Evolutionary conservation across 2,113 vertebrate genomes (phyloP), one percentile per base, ranked within the genome.

Genomic region (Odocoileus virginianus): DNA sequence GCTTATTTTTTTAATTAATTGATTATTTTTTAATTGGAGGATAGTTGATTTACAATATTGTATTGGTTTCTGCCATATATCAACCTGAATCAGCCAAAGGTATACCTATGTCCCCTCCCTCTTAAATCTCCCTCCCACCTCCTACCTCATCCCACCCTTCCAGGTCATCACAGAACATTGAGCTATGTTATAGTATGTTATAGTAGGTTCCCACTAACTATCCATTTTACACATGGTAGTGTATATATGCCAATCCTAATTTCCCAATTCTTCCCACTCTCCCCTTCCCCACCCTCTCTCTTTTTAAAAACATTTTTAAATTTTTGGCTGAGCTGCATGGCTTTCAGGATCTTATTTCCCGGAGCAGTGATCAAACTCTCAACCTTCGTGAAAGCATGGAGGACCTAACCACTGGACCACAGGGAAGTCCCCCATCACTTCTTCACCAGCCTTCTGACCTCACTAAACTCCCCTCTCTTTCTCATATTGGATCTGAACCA

Each of bases 251-350:
- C 71, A 43, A 27, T 76, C 71, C 12, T 25, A 76, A 27, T 76
- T 7, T 76, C 36, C 71, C 71, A 43, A 7, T 76, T 76, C 0
- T 1, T 76, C 71, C 6, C 71, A 76, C 1, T 43, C 71, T 74
- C 11, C 71, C 6, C 11, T 76, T 76, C 71, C 23, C 71, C 23
- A 43, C 45, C 7, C 8, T 50, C 10, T 79, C 28, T 50, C 78
- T 81, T 81, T 81, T 50, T 21, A 19, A 50, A 45, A 45, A 45
- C 2, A 17, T 17, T 47, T 79, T 30, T 2, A 79, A 79, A 33
- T 2, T 50, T 47, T 50, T 50, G 76, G 76, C 8, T 0, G 0
- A 11, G 45, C 45, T 17, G 0, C 9, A 10, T 0, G 0, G 16
- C 78, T 33, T 9, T 33, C 5, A 30, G 45, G 16, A 81, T 81